A percentile compares a stretch with the other conserved stretches of the same genome.
These are phyloP conservation scores for Araneus ventricosus DNA, from an alignment of 1,140 invertebrate genomes.

Conservation along the genomic window DNA sequence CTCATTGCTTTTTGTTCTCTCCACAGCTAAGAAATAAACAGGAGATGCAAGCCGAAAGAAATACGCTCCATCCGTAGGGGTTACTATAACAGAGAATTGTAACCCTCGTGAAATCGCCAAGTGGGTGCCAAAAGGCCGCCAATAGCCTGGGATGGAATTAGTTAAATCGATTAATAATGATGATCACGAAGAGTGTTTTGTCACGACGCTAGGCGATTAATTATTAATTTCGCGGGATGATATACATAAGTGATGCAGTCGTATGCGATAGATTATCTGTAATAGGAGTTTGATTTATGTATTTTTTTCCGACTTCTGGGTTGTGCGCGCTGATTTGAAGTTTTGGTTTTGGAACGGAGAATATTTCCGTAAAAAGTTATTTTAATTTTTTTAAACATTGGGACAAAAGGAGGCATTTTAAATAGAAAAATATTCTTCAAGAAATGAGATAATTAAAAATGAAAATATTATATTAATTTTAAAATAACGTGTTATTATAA, in stretches of 20 bases:
- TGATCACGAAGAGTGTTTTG: background rate
- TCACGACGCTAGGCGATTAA: background rate
- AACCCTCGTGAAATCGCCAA: conserved; percentile 2
- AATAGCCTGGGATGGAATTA: background rate
- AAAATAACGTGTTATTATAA: no score
- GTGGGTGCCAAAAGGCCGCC: conserved; percentile 2
- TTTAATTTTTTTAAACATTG: no score
- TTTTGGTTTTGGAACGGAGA: no score
- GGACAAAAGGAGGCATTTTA: no score
- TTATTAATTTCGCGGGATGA: background rate
- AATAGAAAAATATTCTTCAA: no score
- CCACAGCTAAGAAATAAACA: conserved; percentile 67
- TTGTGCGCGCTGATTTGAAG: no score
- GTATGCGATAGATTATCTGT: background rate
- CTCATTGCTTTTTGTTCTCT: conserved; percentile 73
- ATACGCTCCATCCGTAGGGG: conserved; percentile 53
- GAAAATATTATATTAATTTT: no score
- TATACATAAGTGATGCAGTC: background rate
- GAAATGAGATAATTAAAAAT: no score
- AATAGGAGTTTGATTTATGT: background rate
- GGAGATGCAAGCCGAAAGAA: conserved; percentile 70
- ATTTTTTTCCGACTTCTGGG: background rate
- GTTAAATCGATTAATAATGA: background rate
- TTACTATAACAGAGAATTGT: conserved; percentile 14
- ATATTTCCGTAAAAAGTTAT: no score